Evolutionary conservation across 2,888 invertebrate species (phyloP), one percentile per base, ranked within the genome.

Genomic region (Cerastis rubricosa): DNA sequence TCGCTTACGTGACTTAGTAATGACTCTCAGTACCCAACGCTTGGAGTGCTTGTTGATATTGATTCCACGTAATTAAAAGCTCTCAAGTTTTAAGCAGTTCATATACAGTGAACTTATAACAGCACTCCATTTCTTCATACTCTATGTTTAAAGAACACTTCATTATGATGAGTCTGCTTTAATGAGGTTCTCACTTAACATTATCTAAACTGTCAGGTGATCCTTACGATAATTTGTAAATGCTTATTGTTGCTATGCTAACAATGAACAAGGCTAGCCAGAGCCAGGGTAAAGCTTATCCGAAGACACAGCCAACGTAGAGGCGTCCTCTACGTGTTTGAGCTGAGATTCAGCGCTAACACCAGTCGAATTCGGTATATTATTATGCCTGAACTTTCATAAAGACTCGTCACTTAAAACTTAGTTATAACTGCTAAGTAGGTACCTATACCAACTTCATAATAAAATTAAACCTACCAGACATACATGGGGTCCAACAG

Each of bases 141-240:
- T 77, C 78, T 19, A 22, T 59, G 63, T 17, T 71, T n/a, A 43
- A 14, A 67, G 17, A 14, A 75, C 69, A 74, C 51, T 78, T 78
- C 70, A 80, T 82, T 70, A 68, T 54, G 40, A 78, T 78, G 71
- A 59, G 59, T 74, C 49, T 72, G 25, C 49, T 25, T 14, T 87
- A 78, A 85, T 81, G 78, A 22, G 59, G 40, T 51, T 35, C 29
- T 49, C 40, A 57, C 49, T 85, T 78, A 54, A 29, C 63, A 63
- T 25, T 74, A 80, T 72, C 75, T 8, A 51, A 8, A 43, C 11
- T 49, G 59, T 71, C 76, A 70, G 29, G 76, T 80, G 76, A 67
- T 74, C 66, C 35, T 6, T 40, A 45, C 17, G 11, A 43, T 6
- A 47, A 57, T 54, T 78, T 35, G 19, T 54, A 35, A 40, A 14